Conservation (phyloP, 2,113 vertebrate species). For the Struthidea cinerea region DNA sequence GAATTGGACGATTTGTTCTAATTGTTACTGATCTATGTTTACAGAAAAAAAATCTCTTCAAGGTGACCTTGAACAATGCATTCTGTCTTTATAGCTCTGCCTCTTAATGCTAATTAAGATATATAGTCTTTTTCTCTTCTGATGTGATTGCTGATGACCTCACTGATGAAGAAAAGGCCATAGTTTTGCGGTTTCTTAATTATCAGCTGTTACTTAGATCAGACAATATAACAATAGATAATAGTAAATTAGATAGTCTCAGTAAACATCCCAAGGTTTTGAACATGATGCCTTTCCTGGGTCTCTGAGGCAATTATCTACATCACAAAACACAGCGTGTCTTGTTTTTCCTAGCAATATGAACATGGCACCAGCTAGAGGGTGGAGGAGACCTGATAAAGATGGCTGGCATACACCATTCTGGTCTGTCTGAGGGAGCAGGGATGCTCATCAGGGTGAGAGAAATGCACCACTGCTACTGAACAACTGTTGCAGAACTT, state of each 20-base stretch:
- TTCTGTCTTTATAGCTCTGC: background rate
- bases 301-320: background rate
- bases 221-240: background rate
- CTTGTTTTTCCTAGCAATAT: background rate
- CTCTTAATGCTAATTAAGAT: background rate
- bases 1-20: background rate
- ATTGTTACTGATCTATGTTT: background rate
- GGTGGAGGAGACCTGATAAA: background rate
- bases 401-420: fast-evolving
- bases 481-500: background rate
- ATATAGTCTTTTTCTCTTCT: background rate
- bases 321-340: fast-evolving
- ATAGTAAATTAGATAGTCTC: background rate
- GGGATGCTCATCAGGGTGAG: background rate
- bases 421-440: background rate
- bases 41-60: background rate
- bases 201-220: background rate
- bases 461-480: background rate
- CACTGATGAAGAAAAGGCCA: background rate
- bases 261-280: background rate
- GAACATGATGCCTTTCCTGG: background rate
- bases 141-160: background rate
- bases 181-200: background rate
- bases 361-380: background rate
- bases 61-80: background rate